Base-by-base conservation (phyloP, 2,113 vertebrate genomes). In the Sylvilagus bachmani region DNA sequence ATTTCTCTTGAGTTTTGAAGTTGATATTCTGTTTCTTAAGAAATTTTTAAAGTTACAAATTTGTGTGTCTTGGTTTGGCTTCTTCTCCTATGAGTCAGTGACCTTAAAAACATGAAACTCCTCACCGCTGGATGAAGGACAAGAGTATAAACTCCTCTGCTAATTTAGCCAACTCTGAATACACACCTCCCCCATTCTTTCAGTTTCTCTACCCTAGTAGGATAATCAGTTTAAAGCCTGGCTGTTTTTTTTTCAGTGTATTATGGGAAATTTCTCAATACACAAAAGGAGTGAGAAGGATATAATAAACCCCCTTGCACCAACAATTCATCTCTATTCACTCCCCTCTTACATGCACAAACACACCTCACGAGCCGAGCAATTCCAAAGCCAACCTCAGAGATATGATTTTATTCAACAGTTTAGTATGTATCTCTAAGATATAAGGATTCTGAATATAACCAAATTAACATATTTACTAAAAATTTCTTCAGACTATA, bases 1-100 rank as follows among this genome's bases (percentile, higher is more conserved):
- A 51, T 31, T 81, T 58, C 49, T 61, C 64, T 64, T 82, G 36
- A 87, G 78, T 33, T 36, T 87, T 79, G 27, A 95, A 91, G 8
- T 53, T 33, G 51, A 44, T 44, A 36, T 58, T 6, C 11, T 29
- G 9, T 33, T 81, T 83, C 61, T 77, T 49, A 33, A 75, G 24
- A 62, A 24, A 44, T 10, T 19, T 64, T 73, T 27, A 36, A 67
- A 73, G 73, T 17, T 31, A 38, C 51, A 87, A 51, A 9, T 55
- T 31, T 27, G 33, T 21, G 17, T 55, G 44, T 13, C 29, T 75
- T 11, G 7, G 9, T 91, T 79, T 88, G 51, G 27, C 85, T 88
- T 91, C n/a, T 12, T 75, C 44, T 80, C 12, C n/a, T 19, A 67
- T 22, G 83, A 91, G n/a, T 84, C 77, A 67, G 21, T 44, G n/a